Evolutionary conservation across 2,888 invertebrate genomes (phyloP).

Genomic region (Mythimna vitellina): DNA sequence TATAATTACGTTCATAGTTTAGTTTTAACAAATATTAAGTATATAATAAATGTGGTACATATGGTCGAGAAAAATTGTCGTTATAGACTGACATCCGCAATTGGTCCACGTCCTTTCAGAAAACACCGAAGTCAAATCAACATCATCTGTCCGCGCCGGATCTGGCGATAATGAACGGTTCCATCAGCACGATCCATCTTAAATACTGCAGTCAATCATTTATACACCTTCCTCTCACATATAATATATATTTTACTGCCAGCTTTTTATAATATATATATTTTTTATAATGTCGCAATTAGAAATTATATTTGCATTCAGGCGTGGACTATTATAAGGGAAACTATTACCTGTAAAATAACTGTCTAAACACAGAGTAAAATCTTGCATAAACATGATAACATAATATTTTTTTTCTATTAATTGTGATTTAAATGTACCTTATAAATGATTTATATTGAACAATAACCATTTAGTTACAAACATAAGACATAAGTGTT

Average conservation of each 20-base stretch:
- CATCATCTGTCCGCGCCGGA: not conserved
- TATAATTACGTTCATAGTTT: conserved; percentile 18
- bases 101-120: not conserved
- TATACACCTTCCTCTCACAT: not conserved
- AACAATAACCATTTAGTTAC: conserved; percentile 13
- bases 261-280: not conserved
- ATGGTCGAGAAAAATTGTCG: conserved; percentile 4
- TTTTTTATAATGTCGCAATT: not conserved
- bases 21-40: not conserved
- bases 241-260: not conserved
- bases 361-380: not conserved
- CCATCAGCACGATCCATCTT: not conserved
- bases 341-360: conserved; percentile 8
- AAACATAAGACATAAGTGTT: conserved; percentile 36
- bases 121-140: not conserved
- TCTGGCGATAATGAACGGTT: too few relatives aligned
- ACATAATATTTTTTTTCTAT: conserved; percentile 9
- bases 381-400: conserved; percentile 6
- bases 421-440: conserved; percentile 35
- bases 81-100: not conserved
- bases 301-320: conserved; percentile 4
- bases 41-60: not conserved
- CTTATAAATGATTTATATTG: conserved; percentile 28
- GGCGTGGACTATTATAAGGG: conserved; percentile 1
- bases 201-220: too few relatives aligned